phyloP scores from a whole-genome alignment of 2,888 invertebrate species.

The Phalera bucephala region DNA sequence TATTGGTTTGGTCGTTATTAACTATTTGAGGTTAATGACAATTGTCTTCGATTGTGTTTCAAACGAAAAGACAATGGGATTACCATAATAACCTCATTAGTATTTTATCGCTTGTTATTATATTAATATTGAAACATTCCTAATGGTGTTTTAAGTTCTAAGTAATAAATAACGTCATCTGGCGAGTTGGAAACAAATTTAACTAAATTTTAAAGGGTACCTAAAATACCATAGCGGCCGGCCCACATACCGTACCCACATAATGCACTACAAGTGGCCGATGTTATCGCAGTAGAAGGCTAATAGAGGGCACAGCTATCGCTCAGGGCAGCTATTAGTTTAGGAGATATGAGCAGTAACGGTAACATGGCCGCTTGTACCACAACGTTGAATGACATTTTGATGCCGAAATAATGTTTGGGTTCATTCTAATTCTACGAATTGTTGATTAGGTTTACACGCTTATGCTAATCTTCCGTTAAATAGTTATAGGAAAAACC shows the following conservation, averaged over 20 bases:
- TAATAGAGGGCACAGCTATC: slow-evolving; percentile 33
- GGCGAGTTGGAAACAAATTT: slow-evolving; percentile 15
- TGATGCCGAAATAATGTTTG: slow-evolving; percentile 11
- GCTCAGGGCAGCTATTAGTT: slow-evolving; percentile 27
- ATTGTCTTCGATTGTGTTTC: no score
- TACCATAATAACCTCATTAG: not conserved
- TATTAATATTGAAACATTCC: not conserved
- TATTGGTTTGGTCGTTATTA: no score
- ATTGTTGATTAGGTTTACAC: slow-evolving; percentile 1
- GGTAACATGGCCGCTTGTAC: slow-evolving; percentile 11
- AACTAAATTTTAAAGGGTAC: slow-evolving; percentile 6
- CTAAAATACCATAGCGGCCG: slow-evolving; percentile 13
- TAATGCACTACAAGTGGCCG: slow-evolving; percentile 30
- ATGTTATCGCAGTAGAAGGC: slow-evolving; percentile 32
- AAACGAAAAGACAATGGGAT: not conserved
- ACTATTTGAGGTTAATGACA: no score
- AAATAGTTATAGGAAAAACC: no score
- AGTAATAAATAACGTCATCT: no score
- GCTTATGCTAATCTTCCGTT: no score
- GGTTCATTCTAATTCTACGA: not conserved
- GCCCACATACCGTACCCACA: slow-evolving; percentile 30
- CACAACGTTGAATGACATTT: slow-evolving; percentile 12
- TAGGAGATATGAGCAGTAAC: slow-evolving; percentile 22
- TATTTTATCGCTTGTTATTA: not conserved
- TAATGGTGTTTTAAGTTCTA: no score